Evolutionary conservation across 2,797 vertebrate genomes (phyloP).

Genomic region (Oophaga sylvatica): DNA sequence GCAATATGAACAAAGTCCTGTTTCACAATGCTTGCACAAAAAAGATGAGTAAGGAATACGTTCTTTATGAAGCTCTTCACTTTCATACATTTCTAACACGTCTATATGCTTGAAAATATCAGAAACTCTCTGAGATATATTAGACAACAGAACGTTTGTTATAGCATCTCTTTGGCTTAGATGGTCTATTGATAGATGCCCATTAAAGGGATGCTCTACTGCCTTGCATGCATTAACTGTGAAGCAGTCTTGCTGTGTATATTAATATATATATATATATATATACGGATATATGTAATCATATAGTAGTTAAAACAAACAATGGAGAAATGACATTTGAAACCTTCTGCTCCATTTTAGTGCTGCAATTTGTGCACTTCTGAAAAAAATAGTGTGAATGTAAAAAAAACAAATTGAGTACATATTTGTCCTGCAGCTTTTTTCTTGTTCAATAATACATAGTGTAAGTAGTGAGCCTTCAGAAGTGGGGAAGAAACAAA

Average conservation of each 20-base stretch:
- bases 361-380: background rate
- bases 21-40: no score
- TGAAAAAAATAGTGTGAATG: background rate
- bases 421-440: slow-evolving; percentile 22
- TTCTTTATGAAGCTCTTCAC: no score
- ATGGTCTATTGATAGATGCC: background rate
- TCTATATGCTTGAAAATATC: no score
- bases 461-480: slow-evolving; percentile 14
- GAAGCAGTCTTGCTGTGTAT: no score
- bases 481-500: slow-evolving; percentile 8
- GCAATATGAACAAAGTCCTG: no score
- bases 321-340: background rate
- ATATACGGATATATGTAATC: no score
- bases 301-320: background rate
- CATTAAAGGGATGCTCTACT: background rate
- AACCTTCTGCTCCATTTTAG: background rate
- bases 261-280: background rate
- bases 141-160: no score
- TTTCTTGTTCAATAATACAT: slow-evolving; percentile 15
- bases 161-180: no score
- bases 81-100: no score
- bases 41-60: no score
- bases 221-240: background rate
- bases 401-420: slow-evolving; percentile 1
- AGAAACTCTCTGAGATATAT: no score